A percentile compares a stretch with the other conserved stretches of the same genome.
Conservation (phyloP, 2,113 vertebrate species). For the Bubo blakistoni region DNA sequence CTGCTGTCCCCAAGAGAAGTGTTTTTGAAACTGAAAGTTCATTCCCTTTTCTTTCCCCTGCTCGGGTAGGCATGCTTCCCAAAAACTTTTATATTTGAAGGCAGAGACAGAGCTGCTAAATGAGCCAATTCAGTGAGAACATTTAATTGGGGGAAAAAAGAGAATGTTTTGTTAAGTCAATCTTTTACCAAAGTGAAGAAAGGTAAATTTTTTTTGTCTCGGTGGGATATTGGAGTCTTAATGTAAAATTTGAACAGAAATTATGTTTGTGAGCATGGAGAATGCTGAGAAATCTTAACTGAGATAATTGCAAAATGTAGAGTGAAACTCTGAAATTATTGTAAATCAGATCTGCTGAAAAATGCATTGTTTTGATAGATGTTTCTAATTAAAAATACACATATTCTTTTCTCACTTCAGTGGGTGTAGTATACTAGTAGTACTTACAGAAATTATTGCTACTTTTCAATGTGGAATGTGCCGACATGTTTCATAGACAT, state of each 20-base stretch:
- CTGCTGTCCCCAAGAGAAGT: background rate
- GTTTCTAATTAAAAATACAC: background rate
- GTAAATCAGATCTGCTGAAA: background rate
- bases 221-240: background rate
- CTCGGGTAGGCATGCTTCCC: background rate
- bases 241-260: background rate
- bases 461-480: background rate
- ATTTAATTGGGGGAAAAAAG: background rate
- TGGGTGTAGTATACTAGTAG: background rate
- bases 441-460: background rate
- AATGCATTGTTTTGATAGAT: background rate
- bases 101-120: background rate
- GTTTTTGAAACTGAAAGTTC: background rate
- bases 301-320: background rate
- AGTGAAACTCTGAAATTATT: background rate
- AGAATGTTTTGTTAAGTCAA: background rate
- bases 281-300: background rate
- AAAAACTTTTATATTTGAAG: background rate
- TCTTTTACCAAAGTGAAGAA: background rate
- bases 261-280: background rate
- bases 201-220: background rate
- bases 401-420: background rate
- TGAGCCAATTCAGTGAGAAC: background rate
- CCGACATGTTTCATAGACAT: background rate
- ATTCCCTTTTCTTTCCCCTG: background rate